Conservation (phyloP, 2,888 invertebrate species). For the Himalopsyche japonica region DNA sequence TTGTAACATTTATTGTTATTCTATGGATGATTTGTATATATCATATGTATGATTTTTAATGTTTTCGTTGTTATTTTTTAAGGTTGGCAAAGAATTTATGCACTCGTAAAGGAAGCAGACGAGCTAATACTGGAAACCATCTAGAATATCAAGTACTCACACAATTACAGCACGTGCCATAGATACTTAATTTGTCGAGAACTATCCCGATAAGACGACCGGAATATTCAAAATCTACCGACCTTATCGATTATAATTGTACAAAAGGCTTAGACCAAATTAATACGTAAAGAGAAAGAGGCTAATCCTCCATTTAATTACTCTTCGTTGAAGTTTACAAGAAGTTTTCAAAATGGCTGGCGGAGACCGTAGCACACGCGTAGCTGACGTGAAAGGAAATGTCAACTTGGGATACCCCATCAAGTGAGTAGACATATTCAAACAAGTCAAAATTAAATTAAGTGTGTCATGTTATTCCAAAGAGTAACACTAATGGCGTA, state of each 20-base stretch:
- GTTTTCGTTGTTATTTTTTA: conserved; percentile 44
- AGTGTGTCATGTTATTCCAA: too few relatives aligned
- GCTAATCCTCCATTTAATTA: not conserved
- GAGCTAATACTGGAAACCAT: conserved; percentile 82
- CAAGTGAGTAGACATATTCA: conserved; percentile 25
- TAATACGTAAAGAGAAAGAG: conserved; percentile 1
- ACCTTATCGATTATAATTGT: not conserved
- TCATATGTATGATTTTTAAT: not conserved
- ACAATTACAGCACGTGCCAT: conserved; percentile 84
- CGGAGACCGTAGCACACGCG: conserved; percentile 57
- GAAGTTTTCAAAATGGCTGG: conserved; percentile 51
- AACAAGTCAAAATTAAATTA: too few relatives aligned
- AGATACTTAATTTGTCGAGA: conserved; percentile 48
- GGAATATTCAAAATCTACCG: conserved; percentile 7
- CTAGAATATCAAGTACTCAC: conserved; percentile 83
- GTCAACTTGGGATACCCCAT: conserved; percentile 22
- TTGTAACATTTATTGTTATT: too few relatives aligned
- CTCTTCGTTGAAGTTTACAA: not conserved
- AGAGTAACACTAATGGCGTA: too few relatives aligned
- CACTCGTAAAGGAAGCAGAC: conserved; percentile 81
- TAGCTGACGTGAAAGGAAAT: conserved; percentile 42
- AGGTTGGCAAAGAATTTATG: conserved; percentile 82
- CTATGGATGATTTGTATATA: not conserved
- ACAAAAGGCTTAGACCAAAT: conserved; percentile 10
- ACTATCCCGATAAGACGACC: conserved; percentile 10